Evolutionary conservation across 2,113 vertebrate species (phyloP), one percentile per base, ranked within the genome.

Genomic region (Mystacornis crossleyi): DNA sequence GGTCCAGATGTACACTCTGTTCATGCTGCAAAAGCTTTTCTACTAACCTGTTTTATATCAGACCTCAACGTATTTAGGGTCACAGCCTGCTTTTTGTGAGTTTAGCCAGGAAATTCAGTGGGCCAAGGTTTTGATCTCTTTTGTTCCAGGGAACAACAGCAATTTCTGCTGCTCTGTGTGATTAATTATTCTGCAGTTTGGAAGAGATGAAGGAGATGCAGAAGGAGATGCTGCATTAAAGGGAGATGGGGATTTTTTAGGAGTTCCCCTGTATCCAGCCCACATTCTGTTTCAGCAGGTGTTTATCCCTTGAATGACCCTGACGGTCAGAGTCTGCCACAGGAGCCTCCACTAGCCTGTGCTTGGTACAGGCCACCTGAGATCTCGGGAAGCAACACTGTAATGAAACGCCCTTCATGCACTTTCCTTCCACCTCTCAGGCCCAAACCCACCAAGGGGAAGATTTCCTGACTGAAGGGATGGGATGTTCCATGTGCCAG

Each of bases 381-480:
- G 23, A 43, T 40, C 25, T 66, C 58, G 38, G 16, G 28, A 61
- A 48, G 28, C 25, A 78, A 12, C 12, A 12, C 29, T 0, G 3
- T 3, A 17, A 12, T 24, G 17, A 75, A 79, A 48, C 21, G 16
- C 17, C 31, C 58, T 51, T 28, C 1, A 7, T 58, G 40, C 16
- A 15, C 45, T 2, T 1, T 12, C 8, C 4, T 60, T 72, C 53
- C 31, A 19, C 43, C 43, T 38, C 6, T 1, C n/a, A 48, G 65
- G 14, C 24, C 61, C 66, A 64, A 54, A 51, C 18, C 3, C 1
- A 25, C 5, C 0, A 3, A 57, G 54, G 12, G 34, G 50, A 69
- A 40, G 34, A 54, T 75, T 67, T 79, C 36, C 61, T 50, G 55
- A 10, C 23, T 36, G n/a, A 64, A 38, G 45, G 43, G n/a, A 75